phyloP scores from a whole-genome alignment of 2,888 invertebrate genomes.

The Stenoptilia bipunctidactyla region DNA sequence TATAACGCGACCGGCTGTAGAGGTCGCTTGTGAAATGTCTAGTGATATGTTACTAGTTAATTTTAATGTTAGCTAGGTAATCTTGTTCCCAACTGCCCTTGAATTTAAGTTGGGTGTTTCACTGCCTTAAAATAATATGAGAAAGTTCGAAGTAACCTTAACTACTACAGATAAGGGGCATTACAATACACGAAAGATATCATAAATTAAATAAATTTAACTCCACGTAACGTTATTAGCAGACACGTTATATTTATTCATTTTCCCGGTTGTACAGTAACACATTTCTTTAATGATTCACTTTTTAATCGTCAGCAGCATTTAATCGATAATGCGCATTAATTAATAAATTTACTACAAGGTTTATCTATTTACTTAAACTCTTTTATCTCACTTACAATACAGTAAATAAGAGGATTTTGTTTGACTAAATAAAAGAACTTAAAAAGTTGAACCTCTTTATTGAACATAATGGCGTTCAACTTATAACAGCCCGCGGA shows the following conservation, averaged over 20 bases:
- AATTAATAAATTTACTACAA: neutral
- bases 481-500: too few species aligned
- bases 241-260: too few species aligned
- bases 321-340: neutral
- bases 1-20: slow-evolving; percentile 53
- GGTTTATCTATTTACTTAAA: neutral
- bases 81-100: slow-evolving; percentile 68
- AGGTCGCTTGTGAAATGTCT: slow-evolving; percentile 65
- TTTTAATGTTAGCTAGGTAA: slow-evolving; percentile 68
- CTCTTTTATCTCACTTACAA: slow-evolving; percentile 3
- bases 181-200: slow-evolving; percentile 32
- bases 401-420: too few species aligned
- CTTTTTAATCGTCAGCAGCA: slow-evolving; percentile 3
- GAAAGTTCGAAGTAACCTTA: slow-evolving; percentile 53
- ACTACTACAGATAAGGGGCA: slow-evolving; percentile 60
- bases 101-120: slow-evolving; percentile 69
- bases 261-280: too few species aligned
- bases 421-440: too few species aligned
- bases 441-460: too few species aligned
- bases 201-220: slow-evolving; percentile 26
- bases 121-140: slow-evolving; percentile 67
- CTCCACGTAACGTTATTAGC: neutral
- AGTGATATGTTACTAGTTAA: slow-evolving; percentile 63
- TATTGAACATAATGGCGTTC: too few species aligned
- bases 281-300: neutral